Evolutionary conservation across 2,113 vertebrate species (phyloP).

Genomic region (Lepidothrix coronata): DNA sequence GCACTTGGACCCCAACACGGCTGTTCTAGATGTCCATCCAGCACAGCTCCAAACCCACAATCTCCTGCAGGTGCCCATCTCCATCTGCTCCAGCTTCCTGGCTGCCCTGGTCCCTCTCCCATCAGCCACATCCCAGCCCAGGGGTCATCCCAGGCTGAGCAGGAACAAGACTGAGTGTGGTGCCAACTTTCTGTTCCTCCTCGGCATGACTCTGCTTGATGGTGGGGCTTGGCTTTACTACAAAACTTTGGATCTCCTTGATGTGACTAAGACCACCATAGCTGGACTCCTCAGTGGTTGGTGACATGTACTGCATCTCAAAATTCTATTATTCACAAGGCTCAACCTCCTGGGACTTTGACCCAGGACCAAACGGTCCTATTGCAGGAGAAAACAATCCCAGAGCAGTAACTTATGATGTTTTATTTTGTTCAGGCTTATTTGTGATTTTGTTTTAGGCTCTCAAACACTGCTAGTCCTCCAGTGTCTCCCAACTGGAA

Average conservation of each 20-base stretch:
- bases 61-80: not conserved
- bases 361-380: not conserved
- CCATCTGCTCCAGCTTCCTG: not conserved
- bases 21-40: fast-evolving
- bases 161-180: not conserved
- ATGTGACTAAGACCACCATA: fast-evolving
- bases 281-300: no score
- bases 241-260: not conserved
- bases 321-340: not conserved
- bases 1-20: fast-evolving
- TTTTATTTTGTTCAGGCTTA: not conserved
- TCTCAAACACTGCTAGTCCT: not conserved
- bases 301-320: not conserved
- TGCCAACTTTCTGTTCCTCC: not conserved
- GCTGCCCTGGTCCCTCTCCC: not conserved
- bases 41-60: no score
- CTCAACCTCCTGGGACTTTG: not conserved
- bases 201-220: not conserved
- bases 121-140: fast-evolving
- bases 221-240: not conserved
- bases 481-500: fast-evolving
- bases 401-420: not conserved
- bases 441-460: not conserved
- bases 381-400: not conserved
- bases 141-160: fast-evolving